phyloP scores from a whole-genome alignment of 1,140 invertebrate species.

The Platyura marginata region DNA sequence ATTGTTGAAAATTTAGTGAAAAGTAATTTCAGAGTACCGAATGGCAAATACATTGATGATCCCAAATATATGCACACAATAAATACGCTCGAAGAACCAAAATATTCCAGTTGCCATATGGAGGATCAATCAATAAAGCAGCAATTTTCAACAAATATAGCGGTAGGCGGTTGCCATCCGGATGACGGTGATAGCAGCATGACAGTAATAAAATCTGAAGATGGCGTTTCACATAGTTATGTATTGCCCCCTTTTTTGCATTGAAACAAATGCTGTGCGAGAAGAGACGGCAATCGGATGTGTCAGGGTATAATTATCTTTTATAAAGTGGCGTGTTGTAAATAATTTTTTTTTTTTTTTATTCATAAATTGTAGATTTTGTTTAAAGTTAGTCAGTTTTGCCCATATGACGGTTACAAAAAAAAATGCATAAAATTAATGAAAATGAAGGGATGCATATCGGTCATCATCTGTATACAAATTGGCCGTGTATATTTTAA shows the following conservation, averaged over 20 bases:
- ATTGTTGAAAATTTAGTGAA: background rate
- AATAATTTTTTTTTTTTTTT: too few relatives aligned
- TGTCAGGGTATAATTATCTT: background rate
- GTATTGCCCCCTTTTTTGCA: conserved; percentile 26
- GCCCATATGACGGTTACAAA: too few relatives aligned
- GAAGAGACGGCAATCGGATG: background rate
- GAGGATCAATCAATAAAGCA: conserved; percentile 7
- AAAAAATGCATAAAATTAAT: too few relatives aligned
- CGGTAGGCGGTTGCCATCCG: conserved; percentile 11
- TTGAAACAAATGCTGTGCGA: conserved; percentile 20
- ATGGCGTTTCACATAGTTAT: conserved; percentile 16
- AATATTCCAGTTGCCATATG: conserved; percentile 13
- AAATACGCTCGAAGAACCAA: conserved; percentile 5
- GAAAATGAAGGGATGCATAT: too few relatives aligned
- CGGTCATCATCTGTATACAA: too few relatives aligned
- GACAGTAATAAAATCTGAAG: conserved; percentile 21
- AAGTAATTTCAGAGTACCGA: conserved; percentile 2
- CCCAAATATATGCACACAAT: conserved; percentile 7
- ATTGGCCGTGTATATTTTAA: too few relatives aligned
- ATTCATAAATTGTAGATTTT: too few relatives aligned
- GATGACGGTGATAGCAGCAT: conserved; percentile 7
- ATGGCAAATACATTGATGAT: conserved; percentile 7
- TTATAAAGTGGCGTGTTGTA: too few relatives aligned
- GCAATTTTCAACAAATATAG: conserved; percentile 3
- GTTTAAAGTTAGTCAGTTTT: too few relatives aligned